phyloP scores from a whole-genome alignment of 2,113 vertebrate species.

The Ibidorhyncha struthersii region DNA sequence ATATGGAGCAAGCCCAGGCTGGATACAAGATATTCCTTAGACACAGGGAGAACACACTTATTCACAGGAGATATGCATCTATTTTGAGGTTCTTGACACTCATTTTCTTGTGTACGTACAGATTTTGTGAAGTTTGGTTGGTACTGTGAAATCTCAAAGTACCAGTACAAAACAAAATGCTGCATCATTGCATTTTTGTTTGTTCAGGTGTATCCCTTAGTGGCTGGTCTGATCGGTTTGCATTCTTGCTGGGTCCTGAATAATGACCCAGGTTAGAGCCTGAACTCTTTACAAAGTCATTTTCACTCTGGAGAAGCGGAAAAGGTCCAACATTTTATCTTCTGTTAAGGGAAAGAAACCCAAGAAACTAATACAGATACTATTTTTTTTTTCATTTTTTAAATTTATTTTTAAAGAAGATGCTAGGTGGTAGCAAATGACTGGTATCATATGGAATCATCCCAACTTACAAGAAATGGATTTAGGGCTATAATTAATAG shows the following conservation, averaged over 20 bases:
- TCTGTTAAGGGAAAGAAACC: neutral
- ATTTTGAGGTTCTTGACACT: neutral
- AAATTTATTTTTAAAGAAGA: neutral
- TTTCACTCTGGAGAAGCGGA: neutral
- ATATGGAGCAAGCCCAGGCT: neutral
- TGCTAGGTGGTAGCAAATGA: neutral
- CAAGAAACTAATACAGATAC: neutral
- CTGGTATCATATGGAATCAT: neutral
- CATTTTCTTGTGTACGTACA: neutral
- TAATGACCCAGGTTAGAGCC: neutral
- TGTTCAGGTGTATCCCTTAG: neutral
- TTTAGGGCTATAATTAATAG: neutral
- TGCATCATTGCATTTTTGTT: neutral
- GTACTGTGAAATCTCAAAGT: neutral
- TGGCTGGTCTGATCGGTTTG: neutral
- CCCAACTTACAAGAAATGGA: neutral
- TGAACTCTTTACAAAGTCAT: neutral
- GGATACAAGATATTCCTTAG: neutral
- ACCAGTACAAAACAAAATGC: neutral
- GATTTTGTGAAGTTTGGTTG: neutral
- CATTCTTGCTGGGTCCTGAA: neutral
- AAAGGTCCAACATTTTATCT: neutral
- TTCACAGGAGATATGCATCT: neutral
- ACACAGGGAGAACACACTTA: neutral
- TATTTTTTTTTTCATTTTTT: neutral